Evolutionary conservation across 2,797 vertebrate genomes (phyloP).

Genomic region (Gallinago nigripennis): DNA sequence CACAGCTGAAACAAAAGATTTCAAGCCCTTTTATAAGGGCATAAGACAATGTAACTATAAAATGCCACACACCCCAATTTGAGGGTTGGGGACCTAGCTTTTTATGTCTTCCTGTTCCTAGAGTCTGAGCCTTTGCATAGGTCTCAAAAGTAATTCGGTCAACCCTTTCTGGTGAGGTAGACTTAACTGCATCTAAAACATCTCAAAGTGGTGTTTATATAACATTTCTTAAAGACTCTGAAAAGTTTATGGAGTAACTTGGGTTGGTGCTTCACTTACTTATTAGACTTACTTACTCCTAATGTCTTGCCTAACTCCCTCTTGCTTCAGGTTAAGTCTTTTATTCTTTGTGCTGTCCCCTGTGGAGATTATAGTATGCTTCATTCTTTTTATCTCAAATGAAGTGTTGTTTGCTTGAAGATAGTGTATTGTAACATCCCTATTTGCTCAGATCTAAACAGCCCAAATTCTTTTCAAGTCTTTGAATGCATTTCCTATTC

Average conservation of each 20-base stretch:
- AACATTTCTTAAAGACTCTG: not conserved
- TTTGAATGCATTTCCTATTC: not conserved
- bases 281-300: not conserved
- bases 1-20: not conserved
- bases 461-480: not conserved
- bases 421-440: not conserved
- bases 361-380: not conserved
- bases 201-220: not conserved
- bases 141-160: not conserved
- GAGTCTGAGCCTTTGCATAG: not conserved
- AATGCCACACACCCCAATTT: not conserved
- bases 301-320: not conserved
- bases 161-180: not conserved
- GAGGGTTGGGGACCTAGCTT: not conserved
- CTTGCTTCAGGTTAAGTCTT: not conserved
- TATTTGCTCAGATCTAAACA: not conserved
- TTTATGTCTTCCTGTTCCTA: not conserved
- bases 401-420: rapidly evolving
- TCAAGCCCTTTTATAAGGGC: not conserved
- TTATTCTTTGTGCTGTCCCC: not conserved
- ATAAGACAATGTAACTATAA: not conserved
- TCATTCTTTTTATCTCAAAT: not conserved
- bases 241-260: not conserved
- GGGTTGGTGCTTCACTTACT: not conserved
- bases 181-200: not conserved